Conservation (phyloP, 2,888 invertebrate genomes). For the Cosmia trapezina region DNA sequence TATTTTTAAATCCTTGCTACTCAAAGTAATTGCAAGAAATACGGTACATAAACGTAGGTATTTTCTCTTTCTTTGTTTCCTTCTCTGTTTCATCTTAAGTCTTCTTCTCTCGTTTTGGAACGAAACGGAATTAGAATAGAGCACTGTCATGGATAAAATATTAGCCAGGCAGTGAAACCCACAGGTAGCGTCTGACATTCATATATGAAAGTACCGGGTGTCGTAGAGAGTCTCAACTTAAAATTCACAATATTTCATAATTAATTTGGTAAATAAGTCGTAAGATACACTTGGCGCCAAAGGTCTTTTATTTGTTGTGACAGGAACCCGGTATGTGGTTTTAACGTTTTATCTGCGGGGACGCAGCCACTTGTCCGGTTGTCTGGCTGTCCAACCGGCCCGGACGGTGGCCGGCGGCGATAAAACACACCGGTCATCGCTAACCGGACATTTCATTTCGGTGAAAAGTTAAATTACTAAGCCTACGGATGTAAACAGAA, state of each 20-base stretch:
- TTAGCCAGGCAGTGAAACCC: neutral
- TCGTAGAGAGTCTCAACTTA: neutral
- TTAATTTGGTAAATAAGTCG: conserved; percentile 1
- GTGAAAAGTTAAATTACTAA: conserved; percentile 59
- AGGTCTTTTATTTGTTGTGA: conserved; percentile 46
- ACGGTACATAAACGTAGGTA: too few species aligned
- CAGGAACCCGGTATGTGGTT: conserved; percentile 46
- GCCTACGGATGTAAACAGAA: conserved; percentile 43
- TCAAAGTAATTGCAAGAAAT: too few species aligned
- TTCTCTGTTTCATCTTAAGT: too few species aligned
- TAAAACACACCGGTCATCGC: conserved; percentile 53
- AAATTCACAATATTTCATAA: neutral
- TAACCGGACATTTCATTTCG: conserved; percentile 54
- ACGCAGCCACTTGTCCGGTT: conserved; percentile 43
- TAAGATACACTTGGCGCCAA: conserved; percentile 32
- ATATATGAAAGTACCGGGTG: neutral
- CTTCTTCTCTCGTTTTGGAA: neutral
- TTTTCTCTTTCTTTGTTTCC: too few species aligned
- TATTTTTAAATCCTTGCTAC: too few species aligned
- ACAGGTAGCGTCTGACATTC: neutral
- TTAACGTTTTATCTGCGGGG: conserved; percentile 51
- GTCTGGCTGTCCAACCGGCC: conserved; percentile 27
- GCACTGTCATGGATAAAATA: too few species aligned
- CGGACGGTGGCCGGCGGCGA: conserved; percentile 36
- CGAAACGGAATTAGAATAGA: neutral